Evolutionary conservation across 2,888 invertebrate species (phyloP), one percentile per base, ranked within the genome.

Genomic region (Lobophora halterata): DNA sequence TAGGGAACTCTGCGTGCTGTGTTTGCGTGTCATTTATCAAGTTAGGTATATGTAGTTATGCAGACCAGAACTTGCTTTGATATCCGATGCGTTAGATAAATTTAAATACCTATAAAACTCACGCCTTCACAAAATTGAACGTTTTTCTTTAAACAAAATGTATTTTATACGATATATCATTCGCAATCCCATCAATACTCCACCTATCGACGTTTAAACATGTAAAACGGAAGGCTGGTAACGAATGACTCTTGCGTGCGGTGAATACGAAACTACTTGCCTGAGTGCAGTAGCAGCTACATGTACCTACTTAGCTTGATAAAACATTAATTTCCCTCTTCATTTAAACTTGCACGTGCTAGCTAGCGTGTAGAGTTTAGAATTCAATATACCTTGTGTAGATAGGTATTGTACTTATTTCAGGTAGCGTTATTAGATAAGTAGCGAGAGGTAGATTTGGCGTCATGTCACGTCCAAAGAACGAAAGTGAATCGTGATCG

Each of bases 11-110:
- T 46, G 57, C 61, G 69, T n/a, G n/a, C n/a, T n/a, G n/a, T n/a
- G n/a, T n/a, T n/a, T n/a, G n/a, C n/a, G n/a, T n/a, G n/a, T 72
- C 71, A 67, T 76, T 75, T 77, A 70, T 79, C 68, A 70, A 60
- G 58, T n/a, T n/a, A n/a, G n/a, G n/a, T n/a, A n/a, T n/a, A 59
- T 60, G 43, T 57, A 54, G 49, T 42, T 37, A 30, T 51, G n/a
- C n/a, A n/a, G n/a, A n/a, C n/a, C n/a, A n/a, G n/a, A n/a, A n/a
- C n/a, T n/a, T n/a, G n/a, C n/a, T n/a, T n/a, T n/a, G n/a, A n/a
- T n/a, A n/a, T n/a, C n/a, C n/a, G n/a, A n/a, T n/a, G n/a, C n/a
- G n/a, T n/a, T n/a, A n/a, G n/a, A n/a, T n/a, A n/a, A n/a, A n/a
- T n/a, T n/a, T n/a, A n/a, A n/a, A n/a, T n/a, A n/a, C n/a, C n/a